Evolutionary conservation across 1,140 invertebrate genomes (phyloP).

Genomic region (Drosophila pseudoobscura): DNA sequence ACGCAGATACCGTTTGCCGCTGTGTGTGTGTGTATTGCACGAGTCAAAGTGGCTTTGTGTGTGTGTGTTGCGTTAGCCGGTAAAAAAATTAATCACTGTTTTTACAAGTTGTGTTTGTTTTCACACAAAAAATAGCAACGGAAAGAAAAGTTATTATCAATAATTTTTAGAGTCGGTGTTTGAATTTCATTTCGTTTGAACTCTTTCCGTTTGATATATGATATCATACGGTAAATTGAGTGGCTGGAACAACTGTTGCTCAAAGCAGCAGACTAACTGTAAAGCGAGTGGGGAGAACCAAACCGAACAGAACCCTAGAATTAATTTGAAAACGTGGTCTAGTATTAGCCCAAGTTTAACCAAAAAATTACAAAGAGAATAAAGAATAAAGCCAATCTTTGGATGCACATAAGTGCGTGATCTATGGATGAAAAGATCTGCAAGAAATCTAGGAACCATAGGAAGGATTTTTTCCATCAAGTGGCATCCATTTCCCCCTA

Average conservation of each 20-base stretch:
- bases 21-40: slow-evolving; percentile 7
- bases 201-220: slow-evolving; percentile 8
- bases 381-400: too few species aligned
- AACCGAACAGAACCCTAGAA: too few species aligned
- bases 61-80: slow-evolving; percentile 3
- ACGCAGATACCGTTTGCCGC: slow-evolving; percentile 13
- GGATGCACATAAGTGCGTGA: too few species aligned
- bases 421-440: background rate
- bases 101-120: slow-evolving; percentile 14
- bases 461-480: too few species aligned
- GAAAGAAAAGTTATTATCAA: slow-evolving; percentile 9
- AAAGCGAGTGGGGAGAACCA: too few species aligned
- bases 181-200: slow-evolving; percentile 25
- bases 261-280: background rate
- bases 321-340: background rate
- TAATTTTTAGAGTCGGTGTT: background rate
- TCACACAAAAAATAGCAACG: background rate
- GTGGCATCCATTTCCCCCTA: too few species aligned
- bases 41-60: background rate
- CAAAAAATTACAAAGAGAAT: background rate
- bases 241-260: background rate
- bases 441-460: too few species aligned
- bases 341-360: background rate
- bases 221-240: slow-evolving; percentile 5
- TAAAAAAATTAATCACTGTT: slow-evolving; percentile 23